Evolutionary conservation across 2,888 invertebrate species (phyloP).

Genomic region (Cheilosia grossa): DNA sequence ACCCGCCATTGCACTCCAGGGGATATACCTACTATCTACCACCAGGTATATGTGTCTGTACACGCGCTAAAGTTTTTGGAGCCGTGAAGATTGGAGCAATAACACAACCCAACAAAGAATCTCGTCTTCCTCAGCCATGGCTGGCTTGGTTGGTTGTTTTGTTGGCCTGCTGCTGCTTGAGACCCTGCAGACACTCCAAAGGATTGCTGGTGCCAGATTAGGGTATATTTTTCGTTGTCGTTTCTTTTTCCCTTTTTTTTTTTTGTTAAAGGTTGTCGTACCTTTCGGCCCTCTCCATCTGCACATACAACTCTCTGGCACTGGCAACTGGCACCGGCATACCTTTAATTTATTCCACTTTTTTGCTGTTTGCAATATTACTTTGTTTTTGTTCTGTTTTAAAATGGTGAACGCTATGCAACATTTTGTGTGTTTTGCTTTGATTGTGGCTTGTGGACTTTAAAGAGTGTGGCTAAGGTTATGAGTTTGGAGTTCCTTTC

Average conservation of each 20-base stretch:
- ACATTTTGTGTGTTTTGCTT: conserved; percentile 21
- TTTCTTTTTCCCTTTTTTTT: too few species aligned
- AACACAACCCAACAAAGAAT: conserved; percentile 54
- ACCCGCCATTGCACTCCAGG: conserved; percentile 43
- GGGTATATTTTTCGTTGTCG: conserved; percentile 41
- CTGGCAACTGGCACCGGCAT: conserved; percentile 14
- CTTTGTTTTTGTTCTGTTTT: conserved; percentile 6
- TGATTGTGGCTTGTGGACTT: conserved; percentile 8
- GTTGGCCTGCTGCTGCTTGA: conserved; percentile 18
- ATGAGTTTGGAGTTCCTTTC: conserved; percentile 47
- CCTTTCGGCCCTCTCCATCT: conserved; percentile 17
- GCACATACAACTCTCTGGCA: not conserved
- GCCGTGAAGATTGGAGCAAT: conserved; percentile 73
- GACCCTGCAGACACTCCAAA: conserved; percentile 44
- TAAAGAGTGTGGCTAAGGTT: conserved; percentile 46
- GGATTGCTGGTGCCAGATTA: conserved; percentile 67
- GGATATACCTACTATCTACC: conserved; percentile 20
- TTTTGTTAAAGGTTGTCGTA: conserved; percentile 54
- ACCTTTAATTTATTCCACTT: conserved; percentile 66
- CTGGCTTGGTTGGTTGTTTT: conserved; percentile 19
- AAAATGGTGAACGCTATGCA: conserved; percentile 16
- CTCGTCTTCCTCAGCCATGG: conserved; percentile 29
- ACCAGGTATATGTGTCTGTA: not conserved
- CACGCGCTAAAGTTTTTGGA: conserved; percentile 59
- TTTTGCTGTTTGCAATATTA: conserved; percentile 33